These are phyloP conservation scores for Malthinus flaveolus DNA, from an alignment of 2,888 invertebrate genomes.

Conservation along the genomic window DNA sequence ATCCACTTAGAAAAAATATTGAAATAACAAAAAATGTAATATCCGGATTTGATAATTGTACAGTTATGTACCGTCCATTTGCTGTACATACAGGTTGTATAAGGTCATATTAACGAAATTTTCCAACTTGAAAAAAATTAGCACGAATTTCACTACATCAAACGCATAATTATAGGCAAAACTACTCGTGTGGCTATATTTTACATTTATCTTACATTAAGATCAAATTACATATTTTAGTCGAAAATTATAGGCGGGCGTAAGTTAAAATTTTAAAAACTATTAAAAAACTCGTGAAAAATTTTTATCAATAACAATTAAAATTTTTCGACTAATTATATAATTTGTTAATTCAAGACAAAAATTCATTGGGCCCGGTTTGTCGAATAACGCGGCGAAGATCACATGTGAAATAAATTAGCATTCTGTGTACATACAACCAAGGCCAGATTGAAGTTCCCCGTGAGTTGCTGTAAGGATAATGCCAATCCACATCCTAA, in stretches of 20 bases:
- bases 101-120: no score
- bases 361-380: conserved; percentile 40
- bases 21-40: conserved; percentile 9
- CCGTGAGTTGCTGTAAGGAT: conserved; percentile 23
- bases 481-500: conserved; percentile 35
- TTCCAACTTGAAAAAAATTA: no score
- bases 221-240: conserved; percentile 6
- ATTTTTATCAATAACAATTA: neutral
- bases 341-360: conserved; percentile 2
- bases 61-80: neutral
- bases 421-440: conserved; percentile 46
- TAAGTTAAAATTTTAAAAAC: neutral
- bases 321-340: neutral
- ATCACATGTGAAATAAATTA: conserved; percentile 47
- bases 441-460: conserved; percentile 50
- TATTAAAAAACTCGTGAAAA: neutral
- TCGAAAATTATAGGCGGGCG: conserved; percentile 3
- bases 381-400: conserved; percentile 41
- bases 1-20: conserved; percentile 14
- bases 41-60: conserved; percentile 5
- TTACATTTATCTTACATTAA: conserved; percentile 1
- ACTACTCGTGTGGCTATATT: conserved; percentile 3
- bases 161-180: conserved; percentile 7
- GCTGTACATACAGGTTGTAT: no score
- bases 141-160: neutral